Percentiles rank a stretch among this genome's conserved stretches.
Conservation (phyloP, 2,888 invertebrate genomes). For the Rhingia campestris region DNA sequence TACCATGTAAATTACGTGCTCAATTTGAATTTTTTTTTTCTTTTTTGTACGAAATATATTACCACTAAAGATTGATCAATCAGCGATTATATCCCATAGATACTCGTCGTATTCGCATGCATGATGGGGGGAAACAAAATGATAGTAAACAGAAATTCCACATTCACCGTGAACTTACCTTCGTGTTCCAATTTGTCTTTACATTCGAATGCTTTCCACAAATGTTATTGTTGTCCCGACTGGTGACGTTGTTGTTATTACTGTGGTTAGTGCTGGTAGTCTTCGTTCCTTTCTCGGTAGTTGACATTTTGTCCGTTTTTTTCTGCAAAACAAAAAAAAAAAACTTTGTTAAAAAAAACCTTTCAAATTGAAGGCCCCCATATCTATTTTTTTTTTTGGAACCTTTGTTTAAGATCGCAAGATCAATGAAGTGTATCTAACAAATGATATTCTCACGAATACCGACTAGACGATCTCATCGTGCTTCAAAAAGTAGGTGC, state of each 20-base stretch:
- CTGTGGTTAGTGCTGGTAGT: constrained; percentile 75
- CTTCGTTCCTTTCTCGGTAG: constrained; percentile 77
- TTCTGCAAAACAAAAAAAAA: constrained; percentile 52
- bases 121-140: not conserved
- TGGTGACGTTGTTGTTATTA: constrained; percentile 76
- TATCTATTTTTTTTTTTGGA: constrained; percentile 24
- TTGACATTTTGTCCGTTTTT: constrained; percentile 74
- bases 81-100: constrained; percentile 35
- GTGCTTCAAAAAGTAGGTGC: constrained; percentile 24
- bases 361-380: constrained; percentile 23
- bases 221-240: constrained; percentile 78
- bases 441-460: constrained; percentile 61
- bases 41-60: not conserved
- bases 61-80: constrained; percentile 37
- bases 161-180: constrained; percentile 73
- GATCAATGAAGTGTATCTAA: constrained; percentile 59
- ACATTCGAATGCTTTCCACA: constrained; percentile 80
- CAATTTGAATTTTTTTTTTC: not conserved
- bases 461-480: not conserved
- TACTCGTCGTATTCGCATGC: not conserved
- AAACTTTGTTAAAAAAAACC: constrained; percentile 27
- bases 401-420: constrained; percentile 9
- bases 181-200: constrained; percentile 82
- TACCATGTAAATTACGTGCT: constrained; percentile 42
- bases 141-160: constrained; percentile 19